Evolutionary conservation across 2,113 vertebrate genomes (phyloP), one percentile per base, ranked within the genome.

Genomic region (Hylia prasina): DNA sequence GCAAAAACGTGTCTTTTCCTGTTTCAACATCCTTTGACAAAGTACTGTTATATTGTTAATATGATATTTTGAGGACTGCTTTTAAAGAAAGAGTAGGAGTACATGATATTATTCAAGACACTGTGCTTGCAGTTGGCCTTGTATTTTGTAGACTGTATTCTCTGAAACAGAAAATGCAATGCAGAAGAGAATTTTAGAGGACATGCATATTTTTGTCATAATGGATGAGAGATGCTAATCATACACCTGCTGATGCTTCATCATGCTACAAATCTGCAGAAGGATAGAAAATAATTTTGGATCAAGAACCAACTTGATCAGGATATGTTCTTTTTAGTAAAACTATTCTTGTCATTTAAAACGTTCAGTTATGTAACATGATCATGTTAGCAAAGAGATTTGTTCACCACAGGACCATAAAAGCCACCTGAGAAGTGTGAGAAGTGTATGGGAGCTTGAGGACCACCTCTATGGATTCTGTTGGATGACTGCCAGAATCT

Each of bases 381-480:
- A 63, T 39, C 8, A 15, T 15, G 13, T 60, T 54, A 71, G 5
- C 14, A 53, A 57, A 71, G 23, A 57, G 57, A 9, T 21, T 78
- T 56, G 37, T 53, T 10, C 79, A 42, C n/a, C 44, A 42, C 7
- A 63, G 33, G 35, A 60, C n/a, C 15, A 45, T 15, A 44, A 84
- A 75, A 82, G 3, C 11, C 56, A 72, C 6, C 20, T 73, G 19
- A 53, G 39, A 82, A 79, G 11, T 11, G 11, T 21, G 7, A 87
- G 25, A 81, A 60, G 6, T 21, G 19, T 18, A 65, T 9, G 20
- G 44, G 10, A 83, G 7, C 28, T 80, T 69, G 30, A 45, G 17
- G 51, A 53, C 7, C 5, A 37, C 10, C 5, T 64, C 40, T 76
- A 3, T 0, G 0, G 13, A 40, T 65, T 40, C 19, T 87, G 3